Evolutionary conservation across 2,888 invertebrate genomes (phyloP), one percentile per base, ranked within the genome.

Genomic region (Platerodrilus igneus): DNA sequence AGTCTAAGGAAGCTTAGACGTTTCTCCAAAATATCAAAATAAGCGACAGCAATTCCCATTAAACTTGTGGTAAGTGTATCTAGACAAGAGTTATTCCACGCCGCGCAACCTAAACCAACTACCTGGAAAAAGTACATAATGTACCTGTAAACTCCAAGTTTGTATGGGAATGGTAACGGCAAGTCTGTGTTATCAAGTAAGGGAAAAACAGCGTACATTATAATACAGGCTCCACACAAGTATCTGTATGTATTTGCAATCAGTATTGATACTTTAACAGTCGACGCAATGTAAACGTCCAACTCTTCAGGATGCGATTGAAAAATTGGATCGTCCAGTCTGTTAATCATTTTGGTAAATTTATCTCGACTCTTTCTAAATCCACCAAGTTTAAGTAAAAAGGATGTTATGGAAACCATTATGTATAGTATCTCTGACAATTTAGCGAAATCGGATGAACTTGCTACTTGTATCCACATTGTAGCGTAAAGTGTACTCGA

Each of bases 11-110:
- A n/a, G n/a, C n/a, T n/a, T n/a, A n/a, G n/a, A n/a, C n/a, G n/a
- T n/a, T n/a, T n/a, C n/a, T n/a, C 19, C 17, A 43, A 26, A 6
- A 22, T 34, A 20, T 38, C 35, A 13, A 39, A 30, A 26, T 35
- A 15, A 2, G 40, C 39, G 7, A 22, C 22, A 18, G 23, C 27
- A 10, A 43, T 8, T 15, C 30, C 20, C 34, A 43, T 29, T 15
- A 38, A 10, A 23, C 27, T 25, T 9, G 28, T 26, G 8, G 13
- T 27, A 4, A 43, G 21, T 10, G 33, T 21, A 29, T 43, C 43
- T 13, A 28, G 17, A 18, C 23, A 17, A 6, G 20, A 34, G 4
- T 22, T 9, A 15, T 42, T 42, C 38, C 37, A 42, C 6, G 27
- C 38, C 13, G 11, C 17, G 10, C n/a, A 3, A 7, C 16, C 7